A percentile compares a stretch with the other conserved stretches of the same genome.
phyloP scores from a whole-genome alignment of 2,888 invertebrate genomes.

The Macropis europaea region DNA sequence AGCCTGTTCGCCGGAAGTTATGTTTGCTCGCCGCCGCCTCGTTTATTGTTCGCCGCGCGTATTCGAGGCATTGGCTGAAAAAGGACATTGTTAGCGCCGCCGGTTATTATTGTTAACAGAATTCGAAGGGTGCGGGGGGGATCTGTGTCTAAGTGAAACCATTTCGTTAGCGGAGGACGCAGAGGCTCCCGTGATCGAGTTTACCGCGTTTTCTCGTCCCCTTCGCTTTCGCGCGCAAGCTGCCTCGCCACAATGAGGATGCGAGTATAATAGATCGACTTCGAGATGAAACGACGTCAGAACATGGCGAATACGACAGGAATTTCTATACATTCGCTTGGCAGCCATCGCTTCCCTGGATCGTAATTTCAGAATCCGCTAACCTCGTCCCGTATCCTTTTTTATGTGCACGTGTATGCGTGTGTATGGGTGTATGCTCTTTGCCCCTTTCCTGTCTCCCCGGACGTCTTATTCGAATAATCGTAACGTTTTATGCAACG shows the following conservation, averaged over 20 bases:
- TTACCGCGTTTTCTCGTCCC: conserved; percentile 28
- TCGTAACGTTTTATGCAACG: conserved; percentile 16
- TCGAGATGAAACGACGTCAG: conserved; percentile 36
- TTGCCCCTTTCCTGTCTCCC: neutral
- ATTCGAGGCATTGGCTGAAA: conserved; percentile 17
- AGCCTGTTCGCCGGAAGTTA: conserved; percentile 2
- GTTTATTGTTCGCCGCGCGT: conserved; percentile 23
- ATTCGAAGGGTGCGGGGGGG: conserved; percentile 11
- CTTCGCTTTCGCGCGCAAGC: conserved; percentile 4
- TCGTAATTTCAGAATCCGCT: conserved; percentile 51
- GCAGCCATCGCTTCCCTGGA: conserved; percentile 28
- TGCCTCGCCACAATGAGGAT: conserved; percentile 34
- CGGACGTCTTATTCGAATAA: conserved; percentile 21
- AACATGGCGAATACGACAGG: conserved; percentile 29
- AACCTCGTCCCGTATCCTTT: conserved; percentile 25
- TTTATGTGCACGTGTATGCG: neutral
- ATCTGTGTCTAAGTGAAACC: conserved; percentile 23
- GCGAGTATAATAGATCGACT: conserved; percentile 51
- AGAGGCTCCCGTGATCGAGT: conserved; percentile 30
- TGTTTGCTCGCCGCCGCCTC: conserved; percentile 22
- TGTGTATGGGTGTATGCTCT: no score
- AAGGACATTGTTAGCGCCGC: conserved; percentile 30
- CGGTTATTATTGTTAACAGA: conserved; percentile 34
- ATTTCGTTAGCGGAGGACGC: conserved; percentile 37
- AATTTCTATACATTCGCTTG: conserved; percentile 42